phyloP scores from a whole-genome alignment of 2,888 invertebrate genomes.

The Metopia argyrocephala region DNA sequence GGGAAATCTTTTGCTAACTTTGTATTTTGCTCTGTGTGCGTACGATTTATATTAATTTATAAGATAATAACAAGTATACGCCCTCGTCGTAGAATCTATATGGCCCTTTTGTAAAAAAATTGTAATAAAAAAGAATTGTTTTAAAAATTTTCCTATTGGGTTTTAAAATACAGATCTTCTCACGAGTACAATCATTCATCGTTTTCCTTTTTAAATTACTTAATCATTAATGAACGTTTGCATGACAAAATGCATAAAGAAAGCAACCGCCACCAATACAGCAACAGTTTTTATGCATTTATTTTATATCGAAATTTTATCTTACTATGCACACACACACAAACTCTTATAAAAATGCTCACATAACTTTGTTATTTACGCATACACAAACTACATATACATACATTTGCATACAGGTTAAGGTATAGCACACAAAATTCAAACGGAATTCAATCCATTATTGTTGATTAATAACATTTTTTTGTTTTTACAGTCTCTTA shows the following conservation, averaged over 20 bases:
- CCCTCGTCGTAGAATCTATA: too few species aligned
- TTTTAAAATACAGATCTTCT: neutral
- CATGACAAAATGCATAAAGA: neutral
- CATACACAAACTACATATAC: neutral
- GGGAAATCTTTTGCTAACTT: too few species aligned
- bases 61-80: too few species aligned
- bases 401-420: neutral
- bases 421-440: neutral
- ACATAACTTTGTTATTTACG: neutral
- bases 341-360: neutral
- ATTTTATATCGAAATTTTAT: neutral
- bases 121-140: too few species aligned
- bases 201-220: neutral
- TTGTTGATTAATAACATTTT: slow-evolving; percentile 53
- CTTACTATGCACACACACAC: neutral
- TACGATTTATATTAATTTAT: too few species aligned
- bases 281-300: slow-evolving; percentile 14
- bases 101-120: too few species aligned
- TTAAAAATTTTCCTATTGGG: neutral
- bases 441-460: slow-evolving; percentile 45
- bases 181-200: neutral
- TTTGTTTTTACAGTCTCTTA: neutral
- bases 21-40: too few species aligned
- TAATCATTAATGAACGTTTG: neutral
- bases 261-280: neutral